These are phyloP conservation scores for Pediacus dermestoides DNA, from an alignment of 2,888 invertebrate genomes.

Conservation along the genomic window DNA sequence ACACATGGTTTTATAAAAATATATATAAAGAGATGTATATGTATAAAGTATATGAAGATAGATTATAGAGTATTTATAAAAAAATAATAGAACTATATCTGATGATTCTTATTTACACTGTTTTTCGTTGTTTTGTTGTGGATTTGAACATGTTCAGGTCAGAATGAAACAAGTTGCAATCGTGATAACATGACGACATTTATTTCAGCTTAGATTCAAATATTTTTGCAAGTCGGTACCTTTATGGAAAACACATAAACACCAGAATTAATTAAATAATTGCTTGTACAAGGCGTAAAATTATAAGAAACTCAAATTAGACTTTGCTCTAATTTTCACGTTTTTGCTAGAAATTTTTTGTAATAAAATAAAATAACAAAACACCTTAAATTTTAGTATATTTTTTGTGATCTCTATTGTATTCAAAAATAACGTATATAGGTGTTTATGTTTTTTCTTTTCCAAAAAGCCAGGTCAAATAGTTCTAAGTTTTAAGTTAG, in stretches of 20 bases:
- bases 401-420: too few species aligned
- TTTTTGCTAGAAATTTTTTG: too few species aligned
- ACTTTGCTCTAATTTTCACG: too few species aligned
- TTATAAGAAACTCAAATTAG: too few species aligned
- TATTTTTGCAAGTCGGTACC: conserved; percentile 26
- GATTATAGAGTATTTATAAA: conserved; percentile 48
- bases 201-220: conserved; percentile 20
- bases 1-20: conserved; percentile 51
- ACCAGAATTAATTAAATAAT: too few species aligned
- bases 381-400: conserved; percentile 18
- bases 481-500: conserved; percentile 45
- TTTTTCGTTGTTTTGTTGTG: conserved; percentile 32
- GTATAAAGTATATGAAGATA: conserved; percentile 51
- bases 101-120: conserved; percentile 38
- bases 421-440: too few species aligned
- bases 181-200: conserved; percentile 21
- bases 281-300: too few species aligned
- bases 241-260: conserved; percentile 36
- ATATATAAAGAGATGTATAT: conserved; percentile 51
- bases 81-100: conserved; percentile 50
- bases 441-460: conserved; percentile 36
- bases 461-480: conserved; percentile 44
- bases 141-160: conserved; percentile 24
- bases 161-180: conserved; percentile 24
- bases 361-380: too few species aligned